Percentiles rank a stretch among this genome's conserved stretches.
phyloP scores from a whole-genome alignment of 2,797 vertebrate genomes.

The Microctenopoma stevenorrisi region DNA sequence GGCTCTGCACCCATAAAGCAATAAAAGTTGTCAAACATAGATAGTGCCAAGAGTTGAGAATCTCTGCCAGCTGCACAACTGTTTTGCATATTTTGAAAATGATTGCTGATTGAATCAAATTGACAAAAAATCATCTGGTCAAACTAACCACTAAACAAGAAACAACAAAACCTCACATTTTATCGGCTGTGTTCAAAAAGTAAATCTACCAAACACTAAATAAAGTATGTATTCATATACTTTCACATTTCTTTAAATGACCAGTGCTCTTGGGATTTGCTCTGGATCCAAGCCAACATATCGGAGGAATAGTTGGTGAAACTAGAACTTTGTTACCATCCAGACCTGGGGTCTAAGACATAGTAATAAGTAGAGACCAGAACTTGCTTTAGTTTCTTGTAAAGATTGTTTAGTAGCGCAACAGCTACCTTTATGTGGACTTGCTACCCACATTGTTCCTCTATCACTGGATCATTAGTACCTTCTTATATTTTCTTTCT shows the following conservation, averaged over 20 bases:
- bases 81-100: conserved; percentile 25
- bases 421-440: not conserved
- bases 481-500: conserved; percentile 35
- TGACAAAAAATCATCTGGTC: not conserved
- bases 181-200: no score
- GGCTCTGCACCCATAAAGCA: not conserved
- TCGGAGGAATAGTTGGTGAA: not conserved
- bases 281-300: not conserved
- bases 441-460: not conserved
- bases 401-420: no score
- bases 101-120: conserved; percentile 26
- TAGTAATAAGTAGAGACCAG: no score
- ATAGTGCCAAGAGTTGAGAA: no score
- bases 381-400: no score
- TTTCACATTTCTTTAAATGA: not conserved
- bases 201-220: no score
- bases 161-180: no score
- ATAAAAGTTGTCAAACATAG: no score
- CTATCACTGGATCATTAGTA: not conserved
- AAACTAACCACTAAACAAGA: no score
- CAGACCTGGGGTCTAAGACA: no score
- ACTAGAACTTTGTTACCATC: not conserved
- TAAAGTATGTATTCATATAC: no score
- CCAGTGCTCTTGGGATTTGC: not conserved
- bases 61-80: conserved; percentile 7